phyloP scores from a whole-genome alignment of 2,888 invertebrate genomes.

The Cantharis lateralis region DNA sequence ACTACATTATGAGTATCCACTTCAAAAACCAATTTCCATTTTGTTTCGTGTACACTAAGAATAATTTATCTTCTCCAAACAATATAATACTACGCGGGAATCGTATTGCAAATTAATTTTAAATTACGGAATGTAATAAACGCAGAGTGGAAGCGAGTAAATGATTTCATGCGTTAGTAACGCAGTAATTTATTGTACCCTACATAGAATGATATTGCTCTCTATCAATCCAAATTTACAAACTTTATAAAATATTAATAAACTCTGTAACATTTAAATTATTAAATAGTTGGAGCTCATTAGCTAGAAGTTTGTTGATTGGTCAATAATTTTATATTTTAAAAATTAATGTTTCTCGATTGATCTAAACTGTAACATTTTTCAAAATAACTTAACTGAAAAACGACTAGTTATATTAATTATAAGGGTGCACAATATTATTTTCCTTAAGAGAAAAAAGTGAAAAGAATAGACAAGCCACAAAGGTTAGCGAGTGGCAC shows the following conservation, averaged over 20 bases:
- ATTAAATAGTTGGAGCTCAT: neutral
- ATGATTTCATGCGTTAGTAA: slow-evolving; percentile 31
- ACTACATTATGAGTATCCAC: slow-evolving; percentile 29
- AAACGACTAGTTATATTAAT: no score
- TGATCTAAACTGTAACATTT: no score
- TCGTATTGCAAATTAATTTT: slow-evolving; percentile 32
- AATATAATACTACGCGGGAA: slow-evolving; percentile 30
- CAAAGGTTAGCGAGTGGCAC: no score
- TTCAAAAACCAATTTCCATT: slow-evolving; percentile 32
- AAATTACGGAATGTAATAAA: slow-evolving; percentile 32
- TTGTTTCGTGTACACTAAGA: slow-evolving; percentile 28
- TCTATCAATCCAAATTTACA: slow-evolving; percentile 27
- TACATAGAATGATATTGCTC: slow-evolving; percentile 26
- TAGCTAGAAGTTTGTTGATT: neutral
- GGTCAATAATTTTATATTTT: neutral
- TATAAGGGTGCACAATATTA: no score
- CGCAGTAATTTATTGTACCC: slow-evolving; percentile 27
- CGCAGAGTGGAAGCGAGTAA: slow-evolving; percentile 30
- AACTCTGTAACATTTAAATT: slow-evolving; percentile 17
- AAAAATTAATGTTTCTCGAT: neutral
- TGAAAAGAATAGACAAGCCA: no score
- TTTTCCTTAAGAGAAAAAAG: no score
- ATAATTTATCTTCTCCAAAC: slow-evolving; percentile 32
- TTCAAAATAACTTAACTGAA: no score
- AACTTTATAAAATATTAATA: slow-evolving; percentile 29